Conservation (phyloP, 2,888 invertebrate species). For the Selenia dentaria region DNA sequence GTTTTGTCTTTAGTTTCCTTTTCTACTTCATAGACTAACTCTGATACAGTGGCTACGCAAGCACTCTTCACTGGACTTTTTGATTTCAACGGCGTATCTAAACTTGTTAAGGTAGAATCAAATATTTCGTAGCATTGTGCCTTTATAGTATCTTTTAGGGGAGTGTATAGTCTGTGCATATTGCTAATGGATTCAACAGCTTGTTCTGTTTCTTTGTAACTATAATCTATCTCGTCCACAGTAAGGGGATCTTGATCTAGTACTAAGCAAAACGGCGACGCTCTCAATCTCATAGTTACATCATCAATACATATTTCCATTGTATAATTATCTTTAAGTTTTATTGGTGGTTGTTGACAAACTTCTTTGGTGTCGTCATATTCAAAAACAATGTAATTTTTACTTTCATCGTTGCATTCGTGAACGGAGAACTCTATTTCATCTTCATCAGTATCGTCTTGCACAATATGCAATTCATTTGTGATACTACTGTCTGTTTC, state of each 20-base stretch:
- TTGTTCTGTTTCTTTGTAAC: conserved; percentile 60
- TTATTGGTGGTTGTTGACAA: conserved; percentile 39
- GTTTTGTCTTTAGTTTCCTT: conserved; percentile 44
- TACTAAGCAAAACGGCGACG: conserved; percentile 53
- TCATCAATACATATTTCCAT: conserved; percentile 76
- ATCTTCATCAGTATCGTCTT: conserved; percentile 52
- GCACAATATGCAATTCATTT: conserved; percentile 46
- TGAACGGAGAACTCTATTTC: conserved; percentile 62
- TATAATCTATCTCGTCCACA: conserved; percentile 40
- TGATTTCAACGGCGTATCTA: conserved; percentile 72
- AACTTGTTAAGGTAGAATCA: conserved; percentile 74
- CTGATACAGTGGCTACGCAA: conserved; percentile 50
- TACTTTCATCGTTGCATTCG: conserved; percentile 62
- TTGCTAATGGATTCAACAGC: conserved; percentile 68
- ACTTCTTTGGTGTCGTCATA: conserved; percentile 50
- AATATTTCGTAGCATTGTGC: conserved; percentile 69
- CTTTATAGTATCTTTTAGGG: conserved; percentile 62
- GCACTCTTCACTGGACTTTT: conserved; percentile 46
- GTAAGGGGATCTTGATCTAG: conserved; percentile 50
- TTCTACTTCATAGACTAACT: conserved; percentile 65
- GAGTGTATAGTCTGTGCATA: conserved; percentile 66
- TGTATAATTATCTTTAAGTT: conserved; percentile 69
- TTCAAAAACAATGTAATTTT: conserved; percentile 54
- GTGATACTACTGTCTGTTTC: conserved; percentile 36
- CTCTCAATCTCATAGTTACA: conserved; percentile 63